phyloP scores from a whole-genome alignment of 53 echinoderm and acorn worm species.

The Temnopleurus reevesii region DNA sequence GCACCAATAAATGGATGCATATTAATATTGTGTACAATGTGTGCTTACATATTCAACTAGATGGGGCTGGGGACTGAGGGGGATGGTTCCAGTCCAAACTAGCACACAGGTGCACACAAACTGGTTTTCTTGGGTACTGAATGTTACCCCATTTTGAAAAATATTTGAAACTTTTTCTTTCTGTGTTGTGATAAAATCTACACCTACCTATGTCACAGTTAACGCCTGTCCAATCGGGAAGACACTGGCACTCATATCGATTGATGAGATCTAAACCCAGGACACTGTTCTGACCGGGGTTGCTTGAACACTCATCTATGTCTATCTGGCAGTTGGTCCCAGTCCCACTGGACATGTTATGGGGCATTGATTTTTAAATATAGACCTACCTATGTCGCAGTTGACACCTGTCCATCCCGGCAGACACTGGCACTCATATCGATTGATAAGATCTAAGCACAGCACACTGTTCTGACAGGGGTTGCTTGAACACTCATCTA shows the following conservation, averaged over 20 bases:
- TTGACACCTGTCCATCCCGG: conserved; percentile 63
- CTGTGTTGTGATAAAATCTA: no score
- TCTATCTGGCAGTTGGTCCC: conserved; percentile 27
- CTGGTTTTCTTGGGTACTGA: conserved; percentile 11
- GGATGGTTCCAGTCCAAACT: conserved; percentile 57
- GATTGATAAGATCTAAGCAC: conserved; percentile 62
- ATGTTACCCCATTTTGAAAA: conserved; percentile 41
- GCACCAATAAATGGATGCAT: no score
- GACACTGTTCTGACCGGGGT: conserved; percentile 49
- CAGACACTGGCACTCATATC: conserved; percentile 64
- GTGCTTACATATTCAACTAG: no score
- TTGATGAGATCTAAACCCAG: conserved; percentile 37
- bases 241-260: conserved; percentile 51
- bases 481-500: conserved; percentile 63
- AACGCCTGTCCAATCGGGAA: conserved; percentile 46
- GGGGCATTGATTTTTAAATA: no score
- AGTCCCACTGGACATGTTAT: no score
- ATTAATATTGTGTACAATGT: no score
- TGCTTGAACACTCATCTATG: conserved; percentile 52
- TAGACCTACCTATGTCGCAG: conserved; percentile 55
- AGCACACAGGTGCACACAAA: conserved; percentile 57
- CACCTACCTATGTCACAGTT: conserved; percentile 62
- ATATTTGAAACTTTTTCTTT: no score
- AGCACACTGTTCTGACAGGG: conserved; percentile 71
- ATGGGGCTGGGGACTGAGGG: no score